These are phyloP conservation scores for Podargus strigoides DNA, from an alignment of 2,797 vertebrate genomes.

Conservation along the genomic window DNA sequence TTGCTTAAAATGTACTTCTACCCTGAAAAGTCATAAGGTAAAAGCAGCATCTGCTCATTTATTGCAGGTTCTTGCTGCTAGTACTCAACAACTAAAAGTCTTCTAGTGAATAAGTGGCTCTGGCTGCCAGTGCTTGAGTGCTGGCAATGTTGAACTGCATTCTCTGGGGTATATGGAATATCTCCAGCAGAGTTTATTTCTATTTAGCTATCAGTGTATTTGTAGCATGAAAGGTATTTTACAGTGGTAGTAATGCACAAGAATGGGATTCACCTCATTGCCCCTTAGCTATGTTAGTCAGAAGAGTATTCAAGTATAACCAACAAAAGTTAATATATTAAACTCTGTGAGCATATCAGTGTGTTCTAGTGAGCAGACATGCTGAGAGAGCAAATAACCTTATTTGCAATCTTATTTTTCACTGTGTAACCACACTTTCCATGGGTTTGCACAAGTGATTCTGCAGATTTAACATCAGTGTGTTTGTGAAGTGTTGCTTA, in stretches of 20 bases:
- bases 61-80: background rate
- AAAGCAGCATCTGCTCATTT: background rate
- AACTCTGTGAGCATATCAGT: background rate
- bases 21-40: background rate
- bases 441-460: background rate
- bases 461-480: background rate
- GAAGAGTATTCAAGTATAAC: background rate
- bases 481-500: background rate
- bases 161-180: background rate
- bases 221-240: background rate
- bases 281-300: background rate
- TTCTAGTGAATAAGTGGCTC: background rate
- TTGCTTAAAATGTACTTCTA: background rate
- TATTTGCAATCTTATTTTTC: background rate
- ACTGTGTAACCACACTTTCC: background rate
- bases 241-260: background rate
- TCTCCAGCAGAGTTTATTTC: background rate
- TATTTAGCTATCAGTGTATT: background rate
- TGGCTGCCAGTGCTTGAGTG: background rate
- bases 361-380: background rate
- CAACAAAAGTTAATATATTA: background rate
- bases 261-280: background rate
- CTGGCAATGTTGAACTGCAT: background rate
- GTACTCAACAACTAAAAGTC: background rate
- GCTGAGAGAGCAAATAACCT: background rate